Evolutionary conservation across 2,113 vertebrate species (phyloP).

Genomic region (Eudyptes chrysolophus): DNA sequence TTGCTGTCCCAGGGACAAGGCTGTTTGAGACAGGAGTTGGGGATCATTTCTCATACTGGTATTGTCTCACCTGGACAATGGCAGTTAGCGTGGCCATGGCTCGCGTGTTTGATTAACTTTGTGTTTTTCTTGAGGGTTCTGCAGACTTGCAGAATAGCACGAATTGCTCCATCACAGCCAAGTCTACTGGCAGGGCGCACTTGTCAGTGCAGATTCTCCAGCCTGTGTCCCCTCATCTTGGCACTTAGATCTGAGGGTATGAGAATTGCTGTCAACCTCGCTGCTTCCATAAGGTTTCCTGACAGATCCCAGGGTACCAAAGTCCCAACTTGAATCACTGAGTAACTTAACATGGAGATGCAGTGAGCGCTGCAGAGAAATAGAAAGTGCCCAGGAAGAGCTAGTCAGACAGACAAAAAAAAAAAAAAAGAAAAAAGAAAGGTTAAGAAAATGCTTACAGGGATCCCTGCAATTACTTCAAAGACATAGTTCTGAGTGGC

Average conservation of each 20-base stretch:
- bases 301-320: not conserved
- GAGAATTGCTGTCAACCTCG: fast-evolving
- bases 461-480: not conserved
- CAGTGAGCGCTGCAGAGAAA: not conserved
- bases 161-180: not conserved
- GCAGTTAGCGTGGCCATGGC: not conserved
- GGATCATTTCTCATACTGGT: not conserved
- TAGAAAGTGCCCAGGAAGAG: not conserved
- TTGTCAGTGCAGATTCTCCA: not conserved
- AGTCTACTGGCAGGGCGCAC: not conserved
- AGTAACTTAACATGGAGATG: not conserved
- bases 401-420: not conserved
- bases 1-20: not conserved
- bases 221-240: not conserved
- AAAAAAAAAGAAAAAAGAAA: not conserved
- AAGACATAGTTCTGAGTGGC: fast-evolving
- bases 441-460: not conserved
- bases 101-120: not conserved
- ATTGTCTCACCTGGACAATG: not conserved
- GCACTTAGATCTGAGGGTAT: not conserved
- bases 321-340: not conserved
- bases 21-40: not conserved
- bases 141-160: not conserved
- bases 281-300: not conserved
- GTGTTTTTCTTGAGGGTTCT: not conserved